Evolutionary conservation across 2,888 invertebrate species (phyloP).

Genomic region (Mycalesis mineus): DNA sequence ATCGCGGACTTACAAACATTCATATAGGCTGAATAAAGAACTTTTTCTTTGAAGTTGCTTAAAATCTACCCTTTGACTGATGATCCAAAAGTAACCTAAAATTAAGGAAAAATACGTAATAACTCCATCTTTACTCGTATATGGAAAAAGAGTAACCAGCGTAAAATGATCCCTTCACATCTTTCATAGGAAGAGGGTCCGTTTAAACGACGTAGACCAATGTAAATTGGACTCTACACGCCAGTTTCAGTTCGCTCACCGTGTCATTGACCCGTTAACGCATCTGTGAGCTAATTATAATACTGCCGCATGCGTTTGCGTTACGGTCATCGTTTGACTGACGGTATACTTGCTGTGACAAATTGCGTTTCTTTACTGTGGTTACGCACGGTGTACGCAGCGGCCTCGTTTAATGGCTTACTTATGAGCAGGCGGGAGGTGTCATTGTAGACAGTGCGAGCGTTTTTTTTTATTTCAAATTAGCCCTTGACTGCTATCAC

Average conservation of each 20-base stretch:
- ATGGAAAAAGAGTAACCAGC: background rate
- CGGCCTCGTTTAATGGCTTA: too few relatives aligned
- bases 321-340: conserved; percentile 21
- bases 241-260: conserved; percentile 45
- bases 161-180: conserved; percentile 11
- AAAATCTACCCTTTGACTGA: background rate
- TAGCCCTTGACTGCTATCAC: too few relatives aligned
- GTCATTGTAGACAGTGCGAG: too few relatives aligned
- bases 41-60: too few relatives aligned
- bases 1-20: too few relatives aligned
- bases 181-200: conserved; percentile 12
- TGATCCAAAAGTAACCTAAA: background rate
- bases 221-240: conserved; percentile 34
- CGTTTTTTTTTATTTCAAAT: too few relatives aligned
- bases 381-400: background rate
- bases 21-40: too few relatives aligned
- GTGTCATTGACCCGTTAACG: conserved; percentile 74
- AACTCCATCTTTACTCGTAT: background rate
- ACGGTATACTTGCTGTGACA: conserved; percentile 16
- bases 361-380: background rate
- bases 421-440: too few relatives aligned
- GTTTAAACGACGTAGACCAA: conserved; percentile 35
- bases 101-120: background rate
- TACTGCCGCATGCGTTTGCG: conserved; percentile 46
- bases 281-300: conserved; percentile 69